Conservation (phyloP, 2,888 invertebrate genomes). For the Latheticus oryzae region DNA sequence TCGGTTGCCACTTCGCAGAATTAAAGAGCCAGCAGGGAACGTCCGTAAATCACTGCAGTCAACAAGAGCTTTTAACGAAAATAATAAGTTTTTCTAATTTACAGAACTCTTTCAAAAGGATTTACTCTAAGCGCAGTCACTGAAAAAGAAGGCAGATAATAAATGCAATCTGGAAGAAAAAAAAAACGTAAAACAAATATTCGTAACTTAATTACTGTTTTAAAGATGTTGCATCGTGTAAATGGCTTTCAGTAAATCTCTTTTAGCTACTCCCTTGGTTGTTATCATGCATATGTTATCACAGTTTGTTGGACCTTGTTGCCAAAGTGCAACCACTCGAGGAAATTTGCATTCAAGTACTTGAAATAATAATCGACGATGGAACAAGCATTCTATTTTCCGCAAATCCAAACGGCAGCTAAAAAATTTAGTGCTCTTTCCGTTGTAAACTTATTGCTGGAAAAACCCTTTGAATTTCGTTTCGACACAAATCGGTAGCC, state of each 20-base stretch:
- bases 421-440: no score
- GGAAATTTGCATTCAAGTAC: constrained; percentile 8
- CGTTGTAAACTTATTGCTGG: no score
- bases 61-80: constrained; percentile 5
- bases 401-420: no score
- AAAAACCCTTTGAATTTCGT: constrained; percentile 8
- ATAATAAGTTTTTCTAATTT: constrained; percentile 15
- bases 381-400: no score
- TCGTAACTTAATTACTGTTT: no score
- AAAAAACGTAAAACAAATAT: no score
- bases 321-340: not conserved
- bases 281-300: no score
- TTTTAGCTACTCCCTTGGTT: no score
- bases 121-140: constrained; percentile 3
- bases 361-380: constrained; percentile 14
- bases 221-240: no score
- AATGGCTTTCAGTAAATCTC: no score
- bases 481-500: constrained; percentile 18
- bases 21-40: constrained; percentile 1
- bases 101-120: constrained; percentile 4
- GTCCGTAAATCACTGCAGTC: constrained; percentile 5
- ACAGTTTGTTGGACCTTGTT: not conserved
- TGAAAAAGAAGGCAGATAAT: constrained; percentile 1
- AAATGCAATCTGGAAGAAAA: not conserved
- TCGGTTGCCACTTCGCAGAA: constrained; percentile 10